These are phyloP conservation scores for Ciona savignyi DNA, from an alignment of 23 tunicate genomes.

Conservation along the genomic window DNA sequence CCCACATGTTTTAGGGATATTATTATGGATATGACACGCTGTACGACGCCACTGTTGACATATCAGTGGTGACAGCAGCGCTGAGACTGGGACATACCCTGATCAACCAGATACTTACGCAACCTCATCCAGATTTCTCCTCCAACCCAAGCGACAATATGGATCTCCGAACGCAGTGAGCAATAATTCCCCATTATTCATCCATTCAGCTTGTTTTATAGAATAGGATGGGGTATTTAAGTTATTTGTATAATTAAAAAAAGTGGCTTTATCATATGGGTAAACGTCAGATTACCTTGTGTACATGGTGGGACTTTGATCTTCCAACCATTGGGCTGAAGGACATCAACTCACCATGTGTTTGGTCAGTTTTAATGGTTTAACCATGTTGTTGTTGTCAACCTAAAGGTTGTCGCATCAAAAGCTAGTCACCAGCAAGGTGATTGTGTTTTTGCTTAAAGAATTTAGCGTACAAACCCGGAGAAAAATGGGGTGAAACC, in stretches of 20 bases:
- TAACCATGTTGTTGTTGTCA: too few relatives aligned
- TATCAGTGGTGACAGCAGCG: slow-evolving; percentile 67
- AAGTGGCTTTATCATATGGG: too few relatives aligned
- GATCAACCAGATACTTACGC: slow-evolving; percentile 29
- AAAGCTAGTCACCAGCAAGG: too few relatives aligned
- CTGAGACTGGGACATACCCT: slow-evolving; percentile 83
- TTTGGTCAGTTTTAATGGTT: too few relatives aligned
- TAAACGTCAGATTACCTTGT: too few relatives aligned
- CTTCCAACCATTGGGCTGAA: not conserved
- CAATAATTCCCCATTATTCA: not conserved
- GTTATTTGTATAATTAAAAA: not conserved
- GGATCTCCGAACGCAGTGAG: not conserved
- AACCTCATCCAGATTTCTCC: slow-evolving; percentile 34
- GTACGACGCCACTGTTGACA: slow-evolving; percentile 67
- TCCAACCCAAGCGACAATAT: not conserved
- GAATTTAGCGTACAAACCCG: too few relatives aligned
- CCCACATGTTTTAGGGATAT: too few relatives aligned
- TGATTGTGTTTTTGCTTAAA: too few relatives aligned
- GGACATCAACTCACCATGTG: too few relatives aligned
- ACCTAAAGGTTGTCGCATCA: too few relatives aligned
- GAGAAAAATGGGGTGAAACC: too few relatives aligned
- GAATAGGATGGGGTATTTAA: not conserved
- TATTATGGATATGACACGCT: slow-evolving; percentile 69
- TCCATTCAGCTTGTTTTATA: not conserved
- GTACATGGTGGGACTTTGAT: not conserved